Evolutionary conservation across 2,113 vertebrate genomes (phyloP).

Genomic region (Centropus bengalensis): DNA sequence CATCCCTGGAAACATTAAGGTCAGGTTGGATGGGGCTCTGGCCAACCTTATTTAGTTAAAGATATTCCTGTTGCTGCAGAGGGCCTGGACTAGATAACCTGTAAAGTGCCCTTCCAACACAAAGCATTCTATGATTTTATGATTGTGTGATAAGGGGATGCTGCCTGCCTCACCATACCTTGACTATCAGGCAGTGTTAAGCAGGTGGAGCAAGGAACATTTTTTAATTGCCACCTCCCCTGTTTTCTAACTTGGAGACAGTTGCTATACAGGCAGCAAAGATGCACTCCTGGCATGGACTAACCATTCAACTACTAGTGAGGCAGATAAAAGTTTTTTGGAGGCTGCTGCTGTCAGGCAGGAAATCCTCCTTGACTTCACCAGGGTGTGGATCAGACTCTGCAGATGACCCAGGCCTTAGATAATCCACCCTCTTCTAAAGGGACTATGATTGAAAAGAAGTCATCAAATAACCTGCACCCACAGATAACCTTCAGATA

Average conservation of each 20-base stretch:
- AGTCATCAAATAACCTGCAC: not conserved
- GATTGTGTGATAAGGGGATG: not conserved
- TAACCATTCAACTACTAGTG: not conserved
- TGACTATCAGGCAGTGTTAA: rapidly evolving
- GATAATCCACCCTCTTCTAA: slow-evolving; percentile 6
- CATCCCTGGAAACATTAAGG: too few species aligned
- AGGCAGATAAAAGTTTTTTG: not conserved
- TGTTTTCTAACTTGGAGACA: not conserved
- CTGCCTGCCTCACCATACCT: not conserved
- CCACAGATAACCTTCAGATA: not conserved
- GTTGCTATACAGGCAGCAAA: not conserved
- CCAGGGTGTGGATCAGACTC: not conserved
- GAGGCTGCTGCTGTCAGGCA: not conserved
- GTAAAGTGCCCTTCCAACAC: too few species aligned
- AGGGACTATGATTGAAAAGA: not conserved
- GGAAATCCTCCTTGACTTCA: not conserved
- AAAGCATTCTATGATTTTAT: too few species aligned
- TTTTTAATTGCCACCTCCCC: not conserved
- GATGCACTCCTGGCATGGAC: not conserved
- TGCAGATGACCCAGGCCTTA: not conserved
- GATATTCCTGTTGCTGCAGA: too few species aligned
- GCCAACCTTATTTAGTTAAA: too few species aligned
- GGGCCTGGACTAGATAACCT: too few species aligned
- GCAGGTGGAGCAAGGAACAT: not conserved
- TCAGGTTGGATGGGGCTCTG: too few species aligned